phyloP scores from a whole-genome alignment of 2,113 vertebrate genomes.

The Mustelus asterias region DNA sequence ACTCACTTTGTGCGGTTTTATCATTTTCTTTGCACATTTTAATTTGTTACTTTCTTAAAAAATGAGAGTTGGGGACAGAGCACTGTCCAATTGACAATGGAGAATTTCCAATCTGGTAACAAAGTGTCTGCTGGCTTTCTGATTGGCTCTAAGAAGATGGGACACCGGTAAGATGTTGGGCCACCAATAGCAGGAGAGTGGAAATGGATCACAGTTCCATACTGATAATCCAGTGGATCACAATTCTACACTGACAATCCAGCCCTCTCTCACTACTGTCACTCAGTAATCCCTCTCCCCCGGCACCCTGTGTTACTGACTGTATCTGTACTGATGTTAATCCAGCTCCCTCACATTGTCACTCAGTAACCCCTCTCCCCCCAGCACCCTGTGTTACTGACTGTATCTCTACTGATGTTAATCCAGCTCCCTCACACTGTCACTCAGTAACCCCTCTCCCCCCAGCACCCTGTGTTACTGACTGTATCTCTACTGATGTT shows the following conservation, averaged over 20 bases:
- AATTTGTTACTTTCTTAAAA: background rate
- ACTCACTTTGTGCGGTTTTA: background rate
- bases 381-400: background rate
- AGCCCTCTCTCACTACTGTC: too few species aligned
- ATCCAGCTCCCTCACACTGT: background rate
- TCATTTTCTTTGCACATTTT: background rate
- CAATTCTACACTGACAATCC: too few species aligned
- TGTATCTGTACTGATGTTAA: background rate
- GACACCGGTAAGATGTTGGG: background rate
- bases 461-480: background rate
- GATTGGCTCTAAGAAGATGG: background rate
- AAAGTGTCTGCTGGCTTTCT: background rate
- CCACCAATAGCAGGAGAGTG: background rate
- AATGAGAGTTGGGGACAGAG: background rate
- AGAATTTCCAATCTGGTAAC: background rate
- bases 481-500: background rate
- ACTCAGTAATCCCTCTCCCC: background rate
- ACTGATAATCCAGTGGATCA: too few species aligned
- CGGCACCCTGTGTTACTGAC: background rate
- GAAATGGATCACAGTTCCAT: background rate
- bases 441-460: background rate
- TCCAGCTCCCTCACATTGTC: background rate
- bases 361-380: background rate
- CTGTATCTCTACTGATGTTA: too few species aligned
- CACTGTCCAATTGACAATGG: background rate